A percentile compares a stretch with the other conserved stretches of the same genome.
phyloP scores from a whole-genome alignment of 2,888 invertebrate species.

The Cheilosia scutellata region DNA sequence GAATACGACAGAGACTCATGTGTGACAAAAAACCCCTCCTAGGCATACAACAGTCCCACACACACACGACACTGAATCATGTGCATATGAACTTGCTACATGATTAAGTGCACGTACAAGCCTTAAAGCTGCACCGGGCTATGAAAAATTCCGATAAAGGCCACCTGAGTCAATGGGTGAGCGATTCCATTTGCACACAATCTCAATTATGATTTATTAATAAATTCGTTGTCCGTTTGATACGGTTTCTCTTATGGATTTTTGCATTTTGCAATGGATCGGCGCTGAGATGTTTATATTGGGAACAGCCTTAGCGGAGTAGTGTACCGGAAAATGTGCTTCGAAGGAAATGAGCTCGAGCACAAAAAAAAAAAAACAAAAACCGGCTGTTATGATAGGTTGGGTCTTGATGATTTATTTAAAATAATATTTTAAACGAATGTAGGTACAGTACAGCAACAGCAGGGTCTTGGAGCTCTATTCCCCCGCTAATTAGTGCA shows the following conservation, averaged over 20 bases:
- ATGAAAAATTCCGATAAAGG: slow-evolving; percentile 71
- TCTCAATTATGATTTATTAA: slow-evolving; percentile 76
- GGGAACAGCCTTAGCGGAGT: slow-evolving; percentile 16
- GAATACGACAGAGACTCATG: slow-evolving; percentile 14
- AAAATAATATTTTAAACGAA: slow-evolving; percentile 48
- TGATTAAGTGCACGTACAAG: slow-evolving; percentile 62
- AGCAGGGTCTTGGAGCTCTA: not conserved
- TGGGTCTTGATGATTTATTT: slow-evolving; percentile 70
- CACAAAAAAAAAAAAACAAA: not conserved
- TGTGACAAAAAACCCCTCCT: slow-evolving; percentile 53
- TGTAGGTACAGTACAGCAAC: slow-evolving; percentile 13
- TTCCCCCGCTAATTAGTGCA: slow-evolving; percentile 61
- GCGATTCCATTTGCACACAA: slow-evolving; percentile 75
- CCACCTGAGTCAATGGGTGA: slow-evolving; percentile 74
- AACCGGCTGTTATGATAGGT: slow-evolving; percentile 49
- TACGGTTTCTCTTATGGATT: not conserved
- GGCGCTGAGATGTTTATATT: not conserved
- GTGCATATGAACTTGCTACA: slow-evolving; percentile 56
- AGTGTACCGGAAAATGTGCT: slow-evolving; percentile 66
- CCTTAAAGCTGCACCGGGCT: slow-evolving; percentile 11
- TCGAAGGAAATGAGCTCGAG: slow-evolving; percentile 47
- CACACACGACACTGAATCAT: slow-evolving; percentile 51
- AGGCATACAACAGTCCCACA: slow-evolving; percentile 34
- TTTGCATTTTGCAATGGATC: slow-evolving; percentile 39
- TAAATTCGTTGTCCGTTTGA: slow-evolving; percentile 64